Conservation (phyloP, 2,888 invertebrate genomes). For the Epinotia ramella region DNA sequence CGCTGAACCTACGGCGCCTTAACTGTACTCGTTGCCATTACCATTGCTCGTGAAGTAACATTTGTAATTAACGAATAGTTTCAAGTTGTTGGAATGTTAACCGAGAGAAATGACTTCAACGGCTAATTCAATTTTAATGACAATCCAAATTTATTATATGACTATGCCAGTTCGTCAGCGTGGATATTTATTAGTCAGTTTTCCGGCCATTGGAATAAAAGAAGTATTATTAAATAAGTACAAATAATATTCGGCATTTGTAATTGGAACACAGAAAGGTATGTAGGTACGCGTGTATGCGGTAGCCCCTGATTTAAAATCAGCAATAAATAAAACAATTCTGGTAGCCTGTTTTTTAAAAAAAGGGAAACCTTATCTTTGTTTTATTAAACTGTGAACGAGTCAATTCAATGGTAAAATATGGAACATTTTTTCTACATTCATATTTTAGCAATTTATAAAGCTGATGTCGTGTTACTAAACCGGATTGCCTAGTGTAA, state of each 20-base stretch:
- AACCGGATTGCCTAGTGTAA: conserved; percentile 81
- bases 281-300: background rate
- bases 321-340: too few relatives aligned
- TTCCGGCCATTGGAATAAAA: background rate
- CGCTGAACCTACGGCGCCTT: too few relatives aligned
- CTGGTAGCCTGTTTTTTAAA: too few relatives aligned
- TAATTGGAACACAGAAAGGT: too few relatives aligned
- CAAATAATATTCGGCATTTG: background rate
- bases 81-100: background rate
- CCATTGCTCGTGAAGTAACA: background rate
- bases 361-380: too few relatives aligned
- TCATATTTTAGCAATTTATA: background rate
- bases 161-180: too few relatives aligned
- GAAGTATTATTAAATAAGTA: background rate
- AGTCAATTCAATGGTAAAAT: background rate
- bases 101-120: background rate
- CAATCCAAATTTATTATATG: background rate
- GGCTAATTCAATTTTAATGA: background rate
- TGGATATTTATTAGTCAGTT: background rate
- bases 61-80: background rate
- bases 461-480: conserved; percentile 50
- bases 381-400: too few relatives aligned
- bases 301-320: background rate
- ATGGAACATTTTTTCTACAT: background rate
- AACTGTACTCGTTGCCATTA: too few relatives aligned